Evolutionary conservation across 2,113 vertebrate species (phyloP), one percentile per base, ranked within the genome.

Genomic region (Caloenas nicobarica): DNA sequence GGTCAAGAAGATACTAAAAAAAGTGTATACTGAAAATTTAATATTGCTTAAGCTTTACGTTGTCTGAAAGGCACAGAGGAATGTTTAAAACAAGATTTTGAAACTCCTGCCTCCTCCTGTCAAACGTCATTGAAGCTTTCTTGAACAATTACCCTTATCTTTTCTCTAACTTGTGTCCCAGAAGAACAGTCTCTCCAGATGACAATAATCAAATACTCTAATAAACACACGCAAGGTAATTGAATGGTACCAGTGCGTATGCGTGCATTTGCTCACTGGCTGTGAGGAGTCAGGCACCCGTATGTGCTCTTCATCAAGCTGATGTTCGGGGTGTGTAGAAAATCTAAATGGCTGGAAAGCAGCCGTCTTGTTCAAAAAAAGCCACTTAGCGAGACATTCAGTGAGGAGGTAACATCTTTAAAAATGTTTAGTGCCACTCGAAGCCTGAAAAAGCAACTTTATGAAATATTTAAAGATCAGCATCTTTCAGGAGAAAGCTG

Each of bases 271-370:
- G 13, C 38, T 34, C 29, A 10, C 50, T 64, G 86, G 6, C 51
- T 62, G 31, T 48, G 71, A 56, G 89, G 7, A 95, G 54, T 25
- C 34, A 18, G 89, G 44, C 11, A 71, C n/a, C 42, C 7, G 13
- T 34, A 74, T 11, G 9, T 28, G 4, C 58, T 4, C 5, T 86
- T 93, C 42, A 29, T 97, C 94, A 90, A 25, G 40, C 88, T 96
- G 87, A 34, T 56, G 69, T 53, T 83, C 1, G 0, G 33, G 69
- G 44, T 11, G 34, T 72, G 42, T 28, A 69, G 76, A 22, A 58
- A 91, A 92, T 48, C 84, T 76, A 84, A 87, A 60, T 74, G 68
- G 38, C 74, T 91, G 84, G 85, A 94, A 94, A 93, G 46, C 51
- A 51, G n/a, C 33, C 73, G 28, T 79, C 80, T 34, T 56, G 42